phyloP scores from a whole-genome alignment of 1,140 invertebrate genomes.

The Panagrolaimus sp. region DNA sequence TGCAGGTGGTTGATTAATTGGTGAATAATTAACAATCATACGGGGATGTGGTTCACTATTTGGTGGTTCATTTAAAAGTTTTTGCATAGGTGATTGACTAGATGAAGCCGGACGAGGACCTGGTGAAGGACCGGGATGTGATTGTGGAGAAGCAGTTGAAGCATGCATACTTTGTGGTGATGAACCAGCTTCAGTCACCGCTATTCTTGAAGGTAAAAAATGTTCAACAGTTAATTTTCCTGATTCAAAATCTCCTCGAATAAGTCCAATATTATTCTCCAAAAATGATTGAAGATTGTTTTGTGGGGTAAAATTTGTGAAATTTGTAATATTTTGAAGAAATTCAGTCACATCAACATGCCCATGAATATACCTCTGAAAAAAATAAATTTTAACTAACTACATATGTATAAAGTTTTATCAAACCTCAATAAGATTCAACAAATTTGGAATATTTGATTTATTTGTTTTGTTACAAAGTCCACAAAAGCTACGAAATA shows the following conservation, averaged over 20 bases:
- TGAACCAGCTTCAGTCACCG: not conserved
- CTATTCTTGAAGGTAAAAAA: no score
- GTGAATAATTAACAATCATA: not conserved
- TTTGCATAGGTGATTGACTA: not conserved
- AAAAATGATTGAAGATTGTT: not conserved
- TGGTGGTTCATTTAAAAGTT: not conserved
- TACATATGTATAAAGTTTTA: not conserved
- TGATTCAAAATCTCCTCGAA: not conserved
- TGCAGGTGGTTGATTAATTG: not conserved
- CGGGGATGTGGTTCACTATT: conserved; percentile 5
- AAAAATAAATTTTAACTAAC: not conserved
- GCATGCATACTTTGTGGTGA: not conserved
- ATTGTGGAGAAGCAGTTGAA: not conserved
- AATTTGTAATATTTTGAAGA: no score
- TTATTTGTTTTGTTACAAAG: not conserved
- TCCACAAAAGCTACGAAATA: not conserved
- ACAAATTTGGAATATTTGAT: not conserved
- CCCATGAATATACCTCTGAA: not conserved
- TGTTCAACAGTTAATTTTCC: not conserved
- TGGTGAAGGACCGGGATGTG: not conserved
- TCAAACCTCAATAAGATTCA: not conserved
- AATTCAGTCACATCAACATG: no score
- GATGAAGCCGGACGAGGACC: not conserved
- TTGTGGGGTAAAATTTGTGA: not conserved
- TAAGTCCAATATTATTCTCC: not conserved